Base-by-base conservation (phyloP, 2,888 invertebrate species). In the Drosophila parthenogenetica region DNA sequence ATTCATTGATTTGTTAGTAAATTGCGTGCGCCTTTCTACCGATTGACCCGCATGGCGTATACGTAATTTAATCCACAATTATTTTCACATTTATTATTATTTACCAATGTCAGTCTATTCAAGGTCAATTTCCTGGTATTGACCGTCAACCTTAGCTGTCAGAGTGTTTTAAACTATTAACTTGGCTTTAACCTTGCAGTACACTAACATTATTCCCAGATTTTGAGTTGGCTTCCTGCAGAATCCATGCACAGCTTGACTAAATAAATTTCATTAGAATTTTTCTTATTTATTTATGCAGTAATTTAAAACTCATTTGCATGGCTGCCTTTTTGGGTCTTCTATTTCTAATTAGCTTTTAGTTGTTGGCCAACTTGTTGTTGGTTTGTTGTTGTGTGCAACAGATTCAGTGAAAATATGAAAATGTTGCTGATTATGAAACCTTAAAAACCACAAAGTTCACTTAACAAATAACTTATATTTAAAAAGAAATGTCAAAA, bases 31-130 rank as follows among this genome's bases (percentile, higher is more conserved):
- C 22, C 39, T 13, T 51, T 63, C 46, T 43, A 22, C 13, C 43
- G 61, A 53, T 45, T 48, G 19, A 10, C 11, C 17, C 1, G 25
- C 67, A 32, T 48, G 45, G 48, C 73, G 76, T 76, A 73, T 73
- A 60, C 55, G 60, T 51, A 57, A 63, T 42, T 40, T 22, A 55
- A 55, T 57, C 11, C 25, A 50, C 19, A 54, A 63, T 68, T 71
- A 75, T 65, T 58, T 74, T 32, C 14, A 3, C 29, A 79, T 82
- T 74, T 62, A 74, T 65, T 79, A 79, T 67, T 86, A 29, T 29
- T 29, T 69, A 69, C 58, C 39, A 58, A 60, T 55, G 45, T 5
- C 46, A 10, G 46, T 29, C 14, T 17, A 16, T 35, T 2, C 10
- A 64, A 45, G 64, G 81, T 59, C 58, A 61, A 19, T 43, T 39